Evolutionary conservation across 2,797 vertebrate species (phyloP), one percentile per base, ranked within the genome.

Genomic region (Telmatherina bonti): DNA sequence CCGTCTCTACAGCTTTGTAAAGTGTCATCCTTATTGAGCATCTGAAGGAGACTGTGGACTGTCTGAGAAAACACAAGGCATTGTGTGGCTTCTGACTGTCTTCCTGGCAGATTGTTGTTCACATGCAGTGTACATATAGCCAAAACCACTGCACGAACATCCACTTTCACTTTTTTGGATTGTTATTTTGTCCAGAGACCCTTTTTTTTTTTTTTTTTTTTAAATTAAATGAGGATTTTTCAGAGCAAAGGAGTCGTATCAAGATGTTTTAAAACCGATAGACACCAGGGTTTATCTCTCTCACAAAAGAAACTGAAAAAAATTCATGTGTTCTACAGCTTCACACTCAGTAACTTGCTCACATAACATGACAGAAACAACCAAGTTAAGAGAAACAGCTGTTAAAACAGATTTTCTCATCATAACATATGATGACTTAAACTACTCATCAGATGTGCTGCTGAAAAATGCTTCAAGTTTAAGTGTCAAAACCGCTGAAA

Each of bases 321-420:
- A n/a, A n/a, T 20, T 6, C n/a, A 49, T 10, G 10, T 73, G 60
- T 64, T 43, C 18, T 58, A 64, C 54, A 62, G 54, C 53, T 71
- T 43, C 74, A 13, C 27, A 51, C 24, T 27, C 6, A 15, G 20
- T 1, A 2, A n/a, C 6, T 16, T 8, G 8, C 36, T 52, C 24
- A 11, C 15, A 26, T 71, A 2, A 57, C 36, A 41, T 0, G 29
- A 16, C 27, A 52, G 24, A 59, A 52, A 24, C n/a, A 4, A 16
- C 6, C 7, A 29, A 20, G 9, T 72, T 18, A 43, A 62, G 20
- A 41, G 47, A 56, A 65, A 64, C 33, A 76, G 70, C 49, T 26
- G 24, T 26, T 27, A 38, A 58, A 58, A 38, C n/a, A 8, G 6
- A 58, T 58, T 43, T 62, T 45, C 41, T 6, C 13, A 38, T 31